Evolutionary conservation across 2,797 vertebrate species (phyloP).

Genomic region (Parauchenoglanis ngamensis): DNA sequence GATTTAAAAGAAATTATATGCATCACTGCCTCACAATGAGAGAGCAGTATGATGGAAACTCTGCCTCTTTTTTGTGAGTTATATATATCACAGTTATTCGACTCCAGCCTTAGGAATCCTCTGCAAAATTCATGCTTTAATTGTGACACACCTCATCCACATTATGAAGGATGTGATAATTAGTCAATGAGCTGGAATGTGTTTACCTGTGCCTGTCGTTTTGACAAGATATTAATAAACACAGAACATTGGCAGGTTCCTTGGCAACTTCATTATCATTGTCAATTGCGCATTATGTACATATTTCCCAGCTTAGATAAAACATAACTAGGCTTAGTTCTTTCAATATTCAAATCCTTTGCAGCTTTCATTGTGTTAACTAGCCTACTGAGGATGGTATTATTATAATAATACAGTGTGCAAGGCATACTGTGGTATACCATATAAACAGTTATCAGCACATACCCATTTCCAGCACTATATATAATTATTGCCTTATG

Average conservation of each 20-base stretch:
- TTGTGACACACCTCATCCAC: not conserved
- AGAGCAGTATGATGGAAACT: not conserved
- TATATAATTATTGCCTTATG: slow-evolving; percentile 34
- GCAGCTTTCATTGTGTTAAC: not conserved
- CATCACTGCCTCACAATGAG: not conserved
- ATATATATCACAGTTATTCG: not conserved
- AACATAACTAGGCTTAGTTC: not conserved
- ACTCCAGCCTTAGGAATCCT: not conserved
- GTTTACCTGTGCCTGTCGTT: not conserved
- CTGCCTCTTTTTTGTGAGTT: not conserved
- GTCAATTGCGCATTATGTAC: not conserved
- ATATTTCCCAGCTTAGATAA: not conserved
- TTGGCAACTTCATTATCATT: not conserved
- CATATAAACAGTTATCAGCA: not conserved
- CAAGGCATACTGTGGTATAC: slow-evolving; percentile 2
- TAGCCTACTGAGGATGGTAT: not conserved
- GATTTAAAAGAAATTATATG: not conserved
- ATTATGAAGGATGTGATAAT: not conserved
- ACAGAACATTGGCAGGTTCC: not conserved
- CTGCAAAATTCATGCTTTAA: not conserved
- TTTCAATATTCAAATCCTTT: not conserved
- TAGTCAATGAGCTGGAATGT: not conserved
- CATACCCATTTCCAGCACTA: not conserved
- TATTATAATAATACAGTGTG: not conserved
- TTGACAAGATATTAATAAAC: not conserved